Percentiles rank a stretch among this genome's conserved stretches.
These are phyloP conservation scores for Orius insidiosus DNA, from an alignment of 1,140 invertebrate species.

Conservation along the genomic window DNA sequence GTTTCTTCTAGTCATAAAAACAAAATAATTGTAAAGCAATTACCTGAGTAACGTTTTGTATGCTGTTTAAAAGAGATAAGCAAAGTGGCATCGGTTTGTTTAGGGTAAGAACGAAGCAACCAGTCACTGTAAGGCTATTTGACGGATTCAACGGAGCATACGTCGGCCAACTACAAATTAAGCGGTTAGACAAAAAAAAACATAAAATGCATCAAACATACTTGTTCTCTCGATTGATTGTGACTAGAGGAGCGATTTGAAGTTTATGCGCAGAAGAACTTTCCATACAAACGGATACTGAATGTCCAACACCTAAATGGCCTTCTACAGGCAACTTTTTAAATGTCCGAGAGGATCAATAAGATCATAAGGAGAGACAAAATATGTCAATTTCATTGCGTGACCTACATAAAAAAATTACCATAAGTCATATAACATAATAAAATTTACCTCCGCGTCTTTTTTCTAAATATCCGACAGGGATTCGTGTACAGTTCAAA, in stretches of 20 bases:
- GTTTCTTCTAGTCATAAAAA: no score
- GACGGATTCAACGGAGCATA: slow-evolving; percentile 59
- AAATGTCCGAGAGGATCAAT: slow-evolving; percentile 56
- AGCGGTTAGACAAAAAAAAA: no score
- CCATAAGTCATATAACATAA: neutral
- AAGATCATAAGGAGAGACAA: slow-evolving; percentile 86
- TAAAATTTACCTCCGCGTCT: slow-evolving; percentile 41
- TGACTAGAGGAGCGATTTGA: slow-evolving; percentile 65
- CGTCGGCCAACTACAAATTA: slow-evolving; percentile 39
- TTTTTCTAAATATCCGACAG: slow-evolving; percentile 64
- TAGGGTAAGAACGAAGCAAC: slow-evolving; percentile 75
- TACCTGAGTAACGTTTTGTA: slow-evolving; percentile 48
- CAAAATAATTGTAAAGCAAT: no score
- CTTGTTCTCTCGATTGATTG: slow-evolving; percentile 60
- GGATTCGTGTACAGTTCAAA: slow-evolving; percentile 77
- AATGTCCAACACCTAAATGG: slow-evolving; percentile 53
- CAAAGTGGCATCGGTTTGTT: slow-evolving; percentile 76
- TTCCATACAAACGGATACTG: slow-evolving; percentile 78
- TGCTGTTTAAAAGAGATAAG: slow-evolving; percentile 47
- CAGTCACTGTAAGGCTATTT: slow-evolving; percentile 77
- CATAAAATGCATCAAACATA: slow-evolving; percentile 23
- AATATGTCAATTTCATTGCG: slow-evolving; percentile 85
- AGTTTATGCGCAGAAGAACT: slow-evolving; percentile 74
- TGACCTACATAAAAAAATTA: slow-evolving; percentile 43
- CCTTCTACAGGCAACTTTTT: slow-evolving; percentile 58